Percentiles rank a stretch among this genome's conserved stretches.
Evolutionary conservation across 2,113 vertebrate genomes (phyloP).

Genomic region (Pimephales promelas): DNA sequence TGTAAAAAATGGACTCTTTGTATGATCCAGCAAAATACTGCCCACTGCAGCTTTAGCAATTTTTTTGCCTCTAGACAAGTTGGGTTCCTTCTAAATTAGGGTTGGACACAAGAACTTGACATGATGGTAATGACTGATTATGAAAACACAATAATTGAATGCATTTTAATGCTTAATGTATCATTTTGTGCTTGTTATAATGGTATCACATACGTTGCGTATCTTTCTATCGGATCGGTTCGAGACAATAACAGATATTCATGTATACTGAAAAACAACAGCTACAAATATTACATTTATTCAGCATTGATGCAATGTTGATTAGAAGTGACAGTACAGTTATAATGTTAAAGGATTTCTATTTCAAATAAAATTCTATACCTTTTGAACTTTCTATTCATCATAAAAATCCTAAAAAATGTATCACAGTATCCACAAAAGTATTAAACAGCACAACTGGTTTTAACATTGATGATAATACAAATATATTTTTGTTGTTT

Average conservation of each 20-base stretch:
- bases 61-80: not conserved
- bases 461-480: not conserved
- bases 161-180: not conserved
- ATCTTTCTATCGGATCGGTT: not conserved
- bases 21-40: not conserved
- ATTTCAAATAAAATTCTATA: too few relatives aligned
- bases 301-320: too few relatives aligned
- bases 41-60: slow-evolving; percentile 54
- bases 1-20: slow-evolving; percentile 46
- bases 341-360: too few relatives aligned
- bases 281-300: not conserved
- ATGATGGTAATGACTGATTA: not conserved
- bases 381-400: too few relatives aligned
- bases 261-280: not conserved
- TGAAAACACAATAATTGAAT: not conserved
- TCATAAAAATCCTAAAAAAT: too few relatives aligned
- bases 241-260: not conserved
- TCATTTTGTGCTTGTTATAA: not conserved
- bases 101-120: not conserved
- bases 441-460: too few relatives aligned
- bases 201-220: not conserved
- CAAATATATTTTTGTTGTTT: not conserved
- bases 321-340: too few relatives aligned
- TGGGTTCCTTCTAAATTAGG: not conserved
- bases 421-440: too few relatives aligned